phyloP scores from a whole-genome alignment of 1,140 invertebrate species.

The Eurosta solidaginis region DNA sequence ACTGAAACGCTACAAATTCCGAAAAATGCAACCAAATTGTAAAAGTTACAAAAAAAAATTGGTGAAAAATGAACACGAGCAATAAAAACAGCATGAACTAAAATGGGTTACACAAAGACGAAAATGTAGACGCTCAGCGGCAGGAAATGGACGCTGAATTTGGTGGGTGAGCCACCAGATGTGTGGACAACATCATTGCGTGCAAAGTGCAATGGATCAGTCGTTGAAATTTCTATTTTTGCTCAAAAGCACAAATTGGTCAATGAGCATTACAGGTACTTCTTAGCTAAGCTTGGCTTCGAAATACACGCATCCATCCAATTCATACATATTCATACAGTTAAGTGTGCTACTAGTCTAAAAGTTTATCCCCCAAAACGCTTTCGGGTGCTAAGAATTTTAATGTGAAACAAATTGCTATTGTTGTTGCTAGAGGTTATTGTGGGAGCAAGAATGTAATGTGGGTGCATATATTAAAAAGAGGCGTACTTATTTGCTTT shows the following conservation, averaged over 20 bases:
- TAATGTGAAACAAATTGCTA: not conserved
- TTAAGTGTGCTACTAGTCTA: not conserved
- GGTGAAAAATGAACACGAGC: not conserved
- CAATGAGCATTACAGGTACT: conserved; percentile 53
- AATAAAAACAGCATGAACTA: not conserved
- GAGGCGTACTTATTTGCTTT: too few relatives aligned
- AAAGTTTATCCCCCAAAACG: not conserved
- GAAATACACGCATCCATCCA: not conserved
- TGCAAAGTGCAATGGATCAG: conserved; percentile 57
- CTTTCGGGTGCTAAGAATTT: not conserved
- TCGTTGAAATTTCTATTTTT: conserved; percentile 58
- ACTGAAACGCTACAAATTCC: not conserved
- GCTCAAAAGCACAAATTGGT: conserved; percentile 57
- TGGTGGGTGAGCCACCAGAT: not conserved
- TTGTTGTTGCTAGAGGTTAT: not conserved
- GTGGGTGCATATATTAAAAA: not conserved
- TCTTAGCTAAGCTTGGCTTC: too few relatives aligned
- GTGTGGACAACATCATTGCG: conserved; percentile 40
- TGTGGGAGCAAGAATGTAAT: not conserved
- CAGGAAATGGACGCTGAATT: not conserved
- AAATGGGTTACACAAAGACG: not conserved
- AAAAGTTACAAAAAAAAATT: not conserved
- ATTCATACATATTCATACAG: not conserved
- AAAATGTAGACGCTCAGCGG: not conserved
- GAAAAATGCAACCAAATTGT: not conserved